These are phyloP conservation scores for Silvanus unidentatus DNA, from an alignment of 2,888 invertebrate genomes.

Conservation along the genomic window DNA sequence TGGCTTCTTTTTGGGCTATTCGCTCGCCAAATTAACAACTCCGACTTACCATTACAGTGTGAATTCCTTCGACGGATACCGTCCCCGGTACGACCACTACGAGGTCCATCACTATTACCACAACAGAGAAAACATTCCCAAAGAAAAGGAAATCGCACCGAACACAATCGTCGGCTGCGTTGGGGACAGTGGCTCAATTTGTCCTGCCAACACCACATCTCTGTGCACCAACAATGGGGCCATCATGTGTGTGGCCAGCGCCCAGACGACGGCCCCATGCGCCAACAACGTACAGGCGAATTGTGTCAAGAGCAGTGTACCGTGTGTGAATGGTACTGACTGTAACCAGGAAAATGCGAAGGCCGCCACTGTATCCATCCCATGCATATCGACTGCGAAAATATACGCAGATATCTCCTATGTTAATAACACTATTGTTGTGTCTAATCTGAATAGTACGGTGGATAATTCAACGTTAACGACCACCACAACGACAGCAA, in stretches of 20 bases:
- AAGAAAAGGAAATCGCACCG: conserved; percentile 34
- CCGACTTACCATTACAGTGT: conserved; percentile 30
- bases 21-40: conserved; percentile 31
- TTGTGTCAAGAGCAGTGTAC: conserved; percentile 36
- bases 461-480: conserved; percentile 6
- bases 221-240: conserved; percentile 42
- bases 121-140: conserved; percentile 32
- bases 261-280: conserved; percentile 37
- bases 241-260: conserved; percentile 41
- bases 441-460: conserved; percentile 12
- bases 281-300: conserved; percentile 28
- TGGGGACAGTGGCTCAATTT: conserved; percentile 37
- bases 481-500: conserved; percentile 9
- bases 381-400: conserved; percentile 37
- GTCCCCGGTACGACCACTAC: conserved; percentile 36
- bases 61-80: conserved; percentile 26
- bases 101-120: conserved; percentile 42
- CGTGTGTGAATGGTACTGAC: conserved; percentile 36
- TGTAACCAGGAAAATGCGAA: conserved; percentile 25
- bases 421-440: conserved; percentile 29
- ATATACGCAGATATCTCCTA: conserved; percentile 28
- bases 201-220: conserved; percentile 39
- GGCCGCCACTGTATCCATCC: conserved; percentile 30
- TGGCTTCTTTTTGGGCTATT: conserved; percentile 36
- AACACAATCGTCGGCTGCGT: conserved; percentile 37